Percentiles rank a stretch among this genome's conserved stretches.
Evolutionary conservation across 2,888 invertebrate species (phyloP).

Genomic region (Dryocosmus kuriphilus): DNA sequence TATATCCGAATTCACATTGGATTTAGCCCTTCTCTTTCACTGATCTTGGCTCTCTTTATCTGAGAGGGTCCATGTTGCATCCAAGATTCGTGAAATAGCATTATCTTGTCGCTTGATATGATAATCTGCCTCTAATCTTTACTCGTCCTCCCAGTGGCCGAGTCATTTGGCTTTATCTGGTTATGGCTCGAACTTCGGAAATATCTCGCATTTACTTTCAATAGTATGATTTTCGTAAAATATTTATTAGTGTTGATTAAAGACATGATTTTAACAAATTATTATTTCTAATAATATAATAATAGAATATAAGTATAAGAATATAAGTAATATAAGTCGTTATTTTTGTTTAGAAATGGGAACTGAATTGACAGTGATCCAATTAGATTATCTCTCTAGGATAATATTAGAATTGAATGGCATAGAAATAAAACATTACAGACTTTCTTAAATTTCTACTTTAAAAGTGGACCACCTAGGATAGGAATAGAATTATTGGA

Average conservation of each 20-base stretch:
- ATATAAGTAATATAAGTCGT: too few species aligned
- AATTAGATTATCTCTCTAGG: too few species aligned
- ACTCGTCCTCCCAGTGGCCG: not conserved
- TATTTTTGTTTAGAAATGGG: too few species aligned
- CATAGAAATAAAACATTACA: too few species aligned
- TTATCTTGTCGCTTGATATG: constrained; percentile 2
- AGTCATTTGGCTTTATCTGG: constrained; percentile 1
- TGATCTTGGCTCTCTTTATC: not conserved
- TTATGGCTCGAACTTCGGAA: not conserved
- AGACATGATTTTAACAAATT: not conserved
- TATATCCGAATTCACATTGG: not conserved
- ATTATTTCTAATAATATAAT: too few species aligned
- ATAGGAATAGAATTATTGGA: too few species aligned
- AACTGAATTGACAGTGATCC: too few species aligned
- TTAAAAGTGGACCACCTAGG: too few species aligned
- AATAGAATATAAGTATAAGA: too few species aligned
- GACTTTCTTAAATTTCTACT: too few species aligned
- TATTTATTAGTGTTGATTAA: not conserved
- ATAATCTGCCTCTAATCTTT: not conserved
- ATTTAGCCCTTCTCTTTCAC: not conserved
- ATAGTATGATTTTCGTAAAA: not conserved
- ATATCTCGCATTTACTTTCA: not conserved
- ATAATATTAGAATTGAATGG: too few species aligned
- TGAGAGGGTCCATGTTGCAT: not conserved
- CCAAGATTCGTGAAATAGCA: constrained; percentile 5